These are phyloP conservation scores for Potamilus streckersoni DNA, from an alignment of 1,140 invertebrate genomes.

Conservation along the genomic window DNA sequence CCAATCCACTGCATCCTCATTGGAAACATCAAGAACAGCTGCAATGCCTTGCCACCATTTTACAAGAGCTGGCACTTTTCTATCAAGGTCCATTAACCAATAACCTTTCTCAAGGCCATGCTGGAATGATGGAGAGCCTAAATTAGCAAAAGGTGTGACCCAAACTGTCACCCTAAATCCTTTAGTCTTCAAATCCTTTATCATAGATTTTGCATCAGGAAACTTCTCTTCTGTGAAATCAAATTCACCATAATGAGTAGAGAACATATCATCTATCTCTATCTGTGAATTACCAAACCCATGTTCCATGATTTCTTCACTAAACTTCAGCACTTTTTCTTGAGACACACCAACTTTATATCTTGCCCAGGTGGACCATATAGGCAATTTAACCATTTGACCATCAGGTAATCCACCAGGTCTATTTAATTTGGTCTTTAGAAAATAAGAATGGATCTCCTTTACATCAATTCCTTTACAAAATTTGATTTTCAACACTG, in stretches of 20 bases:
- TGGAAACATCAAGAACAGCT: constrained; percentile 73
- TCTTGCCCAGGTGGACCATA: constrained; percentile 93
- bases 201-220: constrained; percentile 75
- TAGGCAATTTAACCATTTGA: constrained; percentile 80
- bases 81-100: constrained; percentile 33
- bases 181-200: constrained; percentile 73
- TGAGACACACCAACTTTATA: constrained; percentile 79
- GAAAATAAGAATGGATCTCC: constrained; percentile 32
- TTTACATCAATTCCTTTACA: constrained; percentile 41
- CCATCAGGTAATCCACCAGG: constrained; percentile 74
- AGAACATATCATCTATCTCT: constrained; percentile 94
- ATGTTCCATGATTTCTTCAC: constrained; percentile 76
- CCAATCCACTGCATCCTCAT: constrained; percentile 76
- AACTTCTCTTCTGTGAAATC: constrained; percentile 80
- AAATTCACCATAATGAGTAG: constrained; percentile 86
- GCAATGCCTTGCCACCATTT: constrained; percentile 48
- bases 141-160: constrained; percentile 84
- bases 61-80: constrained; percentile 37
- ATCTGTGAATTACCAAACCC: constrained; percentile 83
- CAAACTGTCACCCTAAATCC: constrained; percentile 84
- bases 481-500: constrained; percentile 38
- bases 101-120: constrained; percentile 35
- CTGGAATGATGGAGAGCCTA: constrained; percentile 34
- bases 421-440: constrained; percentile 27
- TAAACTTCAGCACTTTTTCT: constrained; percentile 76